A percentile compares a stretch with the other conserved stretches of the same genome.
phyloP scores from a whole-genome alignment of 2,888 invertebrate species.

The Fabriciana adippe region DNA sequence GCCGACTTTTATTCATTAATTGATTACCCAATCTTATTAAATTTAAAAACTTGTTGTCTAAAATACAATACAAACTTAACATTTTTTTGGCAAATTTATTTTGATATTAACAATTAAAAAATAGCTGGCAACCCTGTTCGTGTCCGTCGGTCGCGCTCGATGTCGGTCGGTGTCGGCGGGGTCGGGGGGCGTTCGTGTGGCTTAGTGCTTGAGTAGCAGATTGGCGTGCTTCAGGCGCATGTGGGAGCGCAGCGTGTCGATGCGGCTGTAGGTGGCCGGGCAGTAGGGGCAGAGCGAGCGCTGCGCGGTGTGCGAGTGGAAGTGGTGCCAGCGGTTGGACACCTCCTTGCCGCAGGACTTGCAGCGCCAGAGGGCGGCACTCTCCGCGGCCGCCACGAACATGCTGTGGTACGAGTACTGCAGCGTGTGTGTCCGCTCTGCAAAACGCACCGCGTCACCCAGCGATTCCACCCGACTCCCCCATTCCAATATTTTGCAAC shows the following conservation, averaged over 20 bases:
- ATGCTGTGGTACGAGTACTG: constrained; percentile 91
- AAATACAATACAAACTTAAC: neutral
- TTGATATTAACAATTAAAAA: neutral
- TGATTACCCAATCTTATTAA: neutral
- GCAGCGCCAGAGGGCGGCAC: constrained; percentile 90
- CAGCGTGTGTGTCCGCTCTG: constrained; percentile 64
- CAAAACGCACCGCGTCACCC: constrained; percentile 49
- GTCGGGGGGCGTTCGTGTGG: constrained; percentile 43
- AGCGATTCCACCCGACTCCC: neutral
- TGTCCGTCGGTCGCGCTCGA: constrained; percentile 36
- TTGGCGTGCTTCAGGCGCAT: constrained; percentile 88
- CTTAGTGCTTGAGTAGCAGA: constrained; percentile 73
- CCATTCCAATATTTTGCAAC: constrained; percentile 26
- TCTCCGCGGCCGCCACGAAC: constrained; percentile 88
- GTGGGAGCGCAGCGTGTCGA: constrained; percentile 92
- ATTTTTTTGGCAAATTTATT: neutral
- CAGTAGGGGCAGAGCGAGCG: constrained; percentile 92
- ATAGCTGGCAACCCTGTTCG: constrained; percentile 9
- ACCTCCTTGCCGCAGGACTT: constrained; percentile 92
- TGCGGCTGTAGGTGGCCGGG: constrained; percentile 93
- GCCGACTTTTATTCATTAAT: neutral
- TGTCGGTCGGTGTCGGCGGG: constrained; percentile 33
- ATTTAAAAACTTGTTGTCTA: neutral
- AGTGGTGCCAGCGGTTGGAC: constrained; percentile 94
- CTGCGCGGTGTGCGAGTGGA: constrained; percentile 91